phyloP scores from a whole-genome alignment of 1,140 invertebrate species.

The Zaprionus kolodkinae region DNA sequence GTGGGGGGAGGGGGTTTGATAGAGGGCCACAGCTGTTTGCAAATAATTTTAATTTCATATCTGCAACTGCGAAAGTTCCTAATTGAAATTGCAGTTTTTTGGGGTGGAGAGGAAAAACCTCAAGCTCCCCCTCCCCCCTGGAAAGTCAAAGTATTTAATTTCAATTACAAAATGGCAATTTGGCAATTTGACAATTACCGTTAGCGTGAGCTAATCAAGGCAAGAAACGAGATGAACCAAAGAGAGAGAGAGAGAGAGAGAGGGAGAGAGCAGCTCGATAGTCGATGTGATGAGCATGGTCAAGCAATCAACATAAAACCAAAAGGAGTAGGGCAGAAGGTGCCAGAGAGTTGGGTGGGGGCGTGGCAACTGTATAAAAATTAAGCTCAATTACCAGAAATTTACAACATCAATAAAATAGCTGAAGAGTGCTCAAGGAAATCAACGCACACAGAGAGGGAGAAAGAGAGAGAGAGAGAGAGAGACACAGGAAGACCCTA shows the following conservation, averaged over 20 bases:
- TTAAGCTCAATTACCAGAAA: slow-evolving; percentile 83
- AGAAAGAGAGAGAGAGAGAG: slow-evolving; percentile 29
- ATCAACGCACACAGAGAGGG: slow-evolving; percentile 59
- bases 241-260: too few relatives aligned
- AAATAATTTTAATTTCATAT: slow-evolving; percentile 80
- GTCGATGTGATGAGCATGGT: slow-evolving; percentile 24
- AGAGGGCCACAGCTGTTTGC: slow-evolving; percentile 63
- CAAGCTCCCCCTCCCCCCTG: neutral
- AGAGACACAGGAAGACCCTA: slow-evolving; percentile 9
- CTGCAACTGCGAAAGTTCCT: slow-evolving; percentile 64
- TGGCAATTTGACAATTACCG: slow-evolving; percentile 42
- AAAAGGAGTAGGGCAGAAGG: slow-evolving; percentile 44
- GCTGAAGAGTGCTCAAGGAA: slow-evolving; percentile 80
- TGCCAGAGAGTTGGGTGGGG: neutral
- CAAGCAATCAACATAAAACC: slow-evolving; percentile 77
- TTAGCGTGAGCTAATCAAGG: slow-evolving; percentile 35
- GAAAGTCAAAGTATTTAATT: slow-evolving; percentile 73
- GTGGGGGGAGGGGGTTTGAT: neutral
- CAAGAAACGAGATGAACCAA: slow-evolving; percentile 3
- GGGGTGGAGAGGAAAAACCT: slow-evolving; percentile 4
- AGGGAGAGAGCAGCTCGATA: neutral
- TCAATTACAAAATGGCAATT: slow-evolving; percentile 65
- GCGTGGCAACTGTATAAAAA: slow-evolving; percentile 74
- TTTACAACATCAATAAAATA: slow-evolving; percentile 83
- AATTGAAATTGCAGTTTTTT: slow-evolving; percentile 67